phyloP scores from a whole-genome alignment of 2,888 invertebrate species.

The Xestoiulus laeticollis region DNA sequence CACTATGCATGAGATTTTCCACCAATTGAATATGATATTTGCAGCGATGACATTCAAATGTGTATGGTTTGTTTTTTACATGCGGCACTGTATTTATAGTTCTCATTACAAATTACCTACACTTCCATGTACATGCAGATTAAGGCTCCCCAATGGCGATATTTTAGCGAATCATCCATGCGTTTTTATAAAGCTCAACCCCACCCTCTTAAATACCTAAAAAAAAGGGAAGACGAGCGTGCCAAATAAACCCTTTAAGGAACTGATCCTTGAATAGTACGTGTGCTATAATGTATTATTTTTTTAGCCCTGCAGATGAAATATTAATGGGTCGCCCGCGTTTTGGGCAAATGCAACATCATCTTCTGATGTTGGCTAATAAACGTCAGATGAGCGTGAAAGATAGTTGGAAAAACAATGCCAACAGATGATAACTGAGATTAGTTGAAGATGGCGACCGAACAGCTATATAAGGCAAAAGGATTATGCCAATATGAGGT shows the following conservation, averaged over 20 bases:
- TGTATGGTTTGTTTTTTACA: no score
- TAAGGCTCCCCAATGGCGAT: no score
- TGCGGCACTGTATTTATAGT: no score
- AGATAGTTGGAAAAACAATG: conserved; percentile 24
- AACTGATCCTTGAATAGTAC: not conserved
- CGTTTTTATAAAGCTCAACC: no score
- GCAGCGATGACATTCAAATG: no score
- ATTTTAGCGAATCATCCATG: no score
- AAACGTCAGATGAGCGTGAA: conserved; percentile 5
- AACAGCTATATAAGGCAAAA: not conserved
- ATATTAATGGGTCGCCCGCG: conserved; percentile 27
- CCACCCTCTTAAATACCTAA: not conserved
- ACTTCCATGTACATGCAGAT: no score
- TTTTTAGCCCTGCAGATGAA: not conserved
- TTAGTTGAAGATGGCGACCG: conserved; percentile 17
- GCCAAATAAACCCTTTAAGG: not conserved
- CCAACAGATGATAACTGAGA: conserved; percentile 21
- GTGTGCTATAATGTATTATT: not conserved
- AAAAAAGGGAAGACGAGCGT: not conserved
- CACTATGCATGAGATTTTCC: no score
- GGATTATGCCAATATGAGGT: conserved; percentile 29
- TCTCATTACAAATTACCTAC: no score
- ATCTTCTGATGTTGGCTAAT: conserved; percentile 28
- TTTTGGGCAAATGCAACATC: not conserved
- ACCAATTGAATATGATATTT: no score